Conservation (phyloP, 2,888 invertebrate genomes). For the Eumacrocentrus americanus region DNA sequence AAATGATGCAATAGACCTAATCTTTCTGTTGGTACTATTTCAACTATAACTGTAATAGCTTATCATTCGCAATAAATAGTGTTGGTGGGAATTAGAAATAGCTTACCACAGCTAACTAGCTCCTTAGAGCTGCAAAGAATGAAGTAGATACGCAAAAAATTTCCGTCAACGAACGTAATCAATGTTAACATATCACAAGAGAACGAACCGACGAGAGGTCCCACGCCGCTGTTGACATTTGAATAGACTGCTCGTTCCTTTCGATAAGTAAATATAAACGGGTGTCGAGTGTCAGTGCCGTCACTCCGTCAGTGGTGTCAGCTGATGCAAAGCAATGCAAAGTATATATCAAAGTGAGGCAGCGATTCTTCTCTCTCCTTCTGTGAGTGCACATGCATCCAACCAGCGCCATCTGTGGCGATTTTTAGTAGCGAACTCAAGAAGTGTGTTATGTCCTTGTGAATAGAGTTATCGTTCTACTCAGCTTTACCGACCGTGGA, state of each 20-base stretch:
- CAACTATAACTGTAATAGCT: not conserved
- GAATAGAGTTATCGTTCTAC: no score
- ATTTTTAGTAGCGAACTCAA: no score
- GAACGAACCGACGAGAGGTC: not conserved
- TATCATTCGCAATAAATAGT: not conserved
- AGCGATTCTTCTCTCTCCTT: no score
- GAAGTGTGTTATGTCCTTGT: no score
- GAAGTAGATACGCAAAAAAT: not conserved
- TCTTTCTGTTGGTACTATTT: not conserved
- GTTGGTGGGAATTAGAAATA: not conserved
- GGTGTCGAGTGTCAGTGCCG: no score
- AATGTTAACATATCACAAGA: constrained; percentile 3
- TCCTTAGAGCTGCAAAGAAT: not conserved
- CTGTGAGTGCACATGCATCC: no score
- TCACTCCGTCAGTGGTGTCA: no score
- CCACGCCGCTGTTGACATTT: constrained; percentile 19
- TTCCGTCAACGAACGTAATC: not conserved
- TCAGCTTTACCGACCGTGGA: no score
- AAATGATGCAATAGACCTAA: not conserved
- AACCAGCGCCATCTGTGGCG: no score
- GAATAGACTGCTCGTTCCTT: constrained; percentile 15
- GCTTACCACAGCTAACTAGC: not conserved
- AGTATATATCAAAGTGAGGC: no score
- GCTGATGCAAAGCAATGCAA: no score
- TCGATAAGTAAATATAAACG: constrained; percentile 15